Evolutionary conservation across 2,113 vertebrate species (phyloP), one percentile per base, ranked within the genome.

Genomic region (Amphilophus citrinellus): DNA sequence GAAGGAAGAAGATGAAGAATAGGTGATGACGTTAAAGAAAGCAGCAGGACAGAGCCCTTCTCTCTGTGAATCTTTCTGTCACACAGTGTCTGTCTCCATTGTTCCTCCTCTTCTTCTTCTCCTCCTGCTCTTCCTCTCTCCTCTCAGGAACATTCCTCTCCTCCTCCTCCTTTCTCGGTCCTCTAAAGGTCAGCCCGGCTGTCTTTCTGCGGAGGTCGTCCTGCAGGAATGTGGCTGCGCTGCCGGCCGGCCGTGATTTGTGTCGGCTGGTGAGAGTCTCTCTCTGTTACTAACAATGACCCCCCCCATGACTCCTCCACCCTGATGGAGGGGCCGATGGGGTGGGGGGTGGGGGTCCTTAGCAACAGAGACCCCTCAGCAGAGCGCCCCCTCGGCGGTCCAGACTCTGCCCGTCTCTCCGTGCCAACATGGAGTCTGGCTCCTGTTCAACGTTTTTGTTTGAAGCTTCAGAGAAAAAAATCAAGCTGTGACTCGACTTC

Each of bases 211-310:
- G 66, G 66, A 71, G 66, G 42, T 71, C 66, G 27, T 50, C 66
- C 66, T 50, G 66, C 42, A 30, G 66, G 66, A 71, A 50, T 71
- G 66, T 50, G 66, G 66, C 66, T 71, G 42, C 24, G 3, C 24
- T 71, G 66, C 66, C 66, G 66, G 66, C 66, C 66, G 42, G 15
- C 42, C 24, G 15, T 71, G 66, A 71, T 71, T 71, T 71, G 66
- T 71, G 42, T 71, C 42, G 42, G 42, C 42, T 44, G 42, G 11
- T 44, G 42, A 44, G 11, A 44, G 42, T 14, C 42, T 44, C 42
- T 14, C 42, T 44, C 66, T 71, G 47, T 30, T 50, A 71, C 66
- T 71, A 71, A 71, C 15, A 50, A 35, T 35, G 35, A 15, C 42
- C 65, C n/a, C 39, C 42, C 11, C 65, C 65, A 50, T 24, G 18